Percentiles rank a stretch among this genome's conserved stretches.
Conservation (phyloP, 2,797 vertebrate species). For the Arnoldichthys spilopterus region DNA sequence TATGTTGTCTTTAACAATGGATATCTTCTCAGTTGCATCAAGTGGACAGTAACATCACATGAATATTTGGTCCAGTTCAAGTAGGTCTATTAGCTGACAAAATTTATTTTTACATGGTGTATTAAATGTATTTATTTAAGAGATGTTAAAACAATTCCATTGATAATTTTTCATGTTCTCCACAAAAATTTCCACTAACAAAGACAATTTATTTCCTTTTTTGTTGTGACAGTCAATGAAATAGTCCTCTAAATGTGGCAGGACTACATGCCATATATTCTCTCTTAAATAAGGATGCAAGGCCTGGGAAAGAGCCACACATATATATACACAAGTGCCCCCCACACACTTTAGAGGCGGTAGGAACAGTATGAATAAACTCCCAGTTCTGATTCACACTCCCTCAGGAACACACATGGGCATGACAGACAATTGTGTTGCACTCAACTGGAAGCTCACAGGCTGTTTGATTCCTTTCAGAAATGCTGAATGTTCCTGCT, state of each 20-base stretch:
- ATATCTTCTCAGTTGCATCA: too few species aligned
- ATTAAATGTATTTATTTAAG: too few species aligned
- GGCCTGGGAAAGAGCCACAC: neutral
- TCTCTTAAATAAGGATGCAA: neutral
- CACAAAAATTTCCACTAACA: neutral
- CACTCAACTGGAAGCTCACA: neutral
- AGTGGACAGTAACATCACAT: too few species aligned
- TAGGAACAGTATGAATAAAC: conserved; percentile 7
- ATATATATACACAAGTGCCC: neutral
- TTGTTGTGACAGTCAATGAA: too few species aligned
- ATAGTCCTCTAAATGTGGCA: neutral
- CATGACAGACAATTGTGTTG: neutral
- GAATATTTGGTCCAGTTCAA: too few species aligned
- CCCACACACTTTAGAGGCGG: neutral
- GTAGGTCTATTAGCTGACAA: too few species aligned
- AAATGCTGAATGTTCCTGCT: neutral
- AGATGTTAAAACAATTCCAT: too few species aligned
- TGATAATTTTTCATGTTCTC: too few species aligned
- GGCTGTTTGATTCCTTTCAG: neutral
- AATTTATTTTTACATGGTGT: too few species aligned
- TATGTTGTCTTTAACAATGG: too few species aligned
- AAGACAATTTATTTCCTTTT: neutral
- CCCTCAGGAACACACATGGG: neutral
- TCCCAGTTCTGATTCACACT: neutral
- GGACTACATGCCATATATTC: neutral